Percentiles rank a stretch among this genome's conserved stretches.
Evolutionary conservation across 2,888 invertebrate genomes (phyloP).

Genomic region (Perithous albicinctus): DNA sequence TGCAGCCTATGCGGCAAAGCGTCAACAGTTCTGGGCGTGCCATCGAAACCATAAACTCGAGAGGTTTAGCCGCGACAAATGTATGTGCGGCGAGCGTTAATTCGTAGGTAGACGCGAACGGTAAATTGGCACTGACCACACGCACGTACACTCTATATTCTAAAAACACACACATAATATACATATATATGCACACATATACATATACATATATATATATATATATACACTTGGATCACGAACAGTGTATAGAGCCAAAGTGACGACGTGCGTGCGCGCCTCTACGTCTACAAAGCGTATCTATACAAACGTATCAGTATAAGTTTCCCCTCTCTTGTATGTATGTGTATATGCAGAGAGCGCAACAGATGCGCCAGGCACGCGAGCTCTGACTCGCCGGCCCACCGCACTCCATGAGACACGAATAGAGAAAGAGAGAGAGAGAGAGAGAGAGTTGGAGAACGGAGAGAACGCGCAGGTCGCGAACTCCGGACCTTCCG

Average conservation of each 20-base stretch:
- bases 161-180: conserved; percentile 49
- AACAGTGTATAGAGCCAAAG: conserved; percentile 41
- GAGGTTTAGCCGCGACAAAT: conserved; percentile 68
- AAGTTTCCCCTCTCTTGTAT: conserved; percentile 3
- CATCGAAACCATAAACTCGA: conserved; percentile 74
- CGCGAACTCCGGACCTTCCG: conserved; percentile 81
- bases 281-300: conserved; percentile 24
- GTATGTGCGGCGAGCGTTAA: conserved; percentile 73
- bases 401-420: conserved; percentile 73
- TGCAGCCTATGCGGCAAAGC: conserved; percentile 1
- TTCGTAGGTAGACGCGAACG: conserved; percentile 78
- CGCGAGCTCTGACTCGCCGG: conserved; percentile 77
- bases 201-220: no score
- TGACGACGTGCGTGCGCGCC: conserved; percentile 40
- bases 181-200: conserved; percentile 31
- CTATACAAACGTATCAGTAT: background rate
- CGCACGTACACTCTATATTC: conserved; percentile 70
- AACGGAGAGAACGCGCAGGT: conserved; percentile 73
- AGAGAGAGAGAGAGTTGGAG: no score
- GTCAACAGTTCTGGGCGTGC: conserved; percentile 71
- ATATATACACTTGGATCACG: background rate
- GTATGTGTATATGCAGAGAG: conserved; percentile 70
- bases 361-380: conserved; percentile 84
- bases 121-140: conserved; percentile 80
- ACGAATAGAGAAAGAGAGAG: no score